Evolutionary conservation across 2,888 invertebrate genomes (phyloP).

Genomic region (Ganaspis brasiliensis): DNA sequence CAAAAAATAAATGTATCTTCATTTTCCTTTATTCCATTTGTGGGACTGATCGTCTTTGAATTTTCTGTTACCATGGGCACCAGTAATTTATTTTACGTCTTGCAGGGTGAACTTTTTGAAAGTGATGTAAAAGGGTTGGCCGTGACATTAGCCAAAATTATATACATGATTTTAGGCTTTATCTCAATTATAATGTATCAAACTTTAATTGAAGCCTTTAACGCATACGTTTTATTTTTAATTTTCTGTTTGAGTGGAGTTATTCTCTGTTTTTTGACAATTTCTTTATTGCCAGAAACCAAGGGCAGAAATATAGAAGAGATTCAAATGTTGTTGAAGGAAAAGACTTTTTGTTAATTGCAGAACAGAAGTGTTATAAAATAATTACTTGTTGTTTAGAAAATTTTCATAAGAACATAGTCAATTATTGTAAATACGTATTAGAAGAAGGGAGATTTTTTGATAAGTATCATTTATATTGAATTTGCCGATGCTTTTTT

Average conservation of each 20-base stretch:
- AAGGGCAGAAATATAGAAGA: neutral
- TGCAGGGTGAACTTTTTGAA: slow-evolving; percentile 85
- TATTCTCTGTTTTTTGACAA: neutral
- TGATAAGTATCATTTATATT: too few species aligned
- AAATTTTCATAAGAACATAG: neutral
- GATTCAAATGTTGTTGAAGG: neutral
- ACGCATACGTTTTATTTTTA: neutral
- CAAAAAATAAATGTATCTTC: slow-evolving; percentile 80
- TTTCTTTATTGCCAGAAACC: neutral
- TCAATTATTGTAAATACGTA: too few species aligned
- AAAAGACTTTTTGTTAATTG: neutral
- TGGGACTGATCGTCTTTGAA: slow-evolving; percentile 84
- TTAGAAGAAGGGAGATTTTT: too few species aligned
- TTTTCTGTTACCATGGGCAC: slow-evolving; percentile 85
- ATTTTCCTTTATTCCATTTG: slow-evolving; percentile 83
- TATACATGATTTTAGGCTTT: slow-evolving; percentile 84
- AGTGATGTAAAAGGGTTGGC: slow-evolving; percentile 85
- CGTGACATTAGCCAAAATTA: slow-evolving; percentile 84
- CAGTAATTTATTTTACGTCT: slow-evolving; percentile 85
- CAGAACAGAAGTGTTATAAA: neutral
- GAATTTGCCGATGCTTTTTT: too few species aligned
- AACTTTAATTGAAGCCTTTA: slow-evolving; percentile 74
- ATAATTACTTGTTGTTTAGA: neutral
- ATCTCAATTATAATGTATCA: slow-evolving; percentile 84
- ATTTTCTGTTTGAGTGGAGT: neutral